Base-by-base conservation (phyloP, 2,113 vertebrate species). In the Tragelaphus strepsiceros region DNA sequence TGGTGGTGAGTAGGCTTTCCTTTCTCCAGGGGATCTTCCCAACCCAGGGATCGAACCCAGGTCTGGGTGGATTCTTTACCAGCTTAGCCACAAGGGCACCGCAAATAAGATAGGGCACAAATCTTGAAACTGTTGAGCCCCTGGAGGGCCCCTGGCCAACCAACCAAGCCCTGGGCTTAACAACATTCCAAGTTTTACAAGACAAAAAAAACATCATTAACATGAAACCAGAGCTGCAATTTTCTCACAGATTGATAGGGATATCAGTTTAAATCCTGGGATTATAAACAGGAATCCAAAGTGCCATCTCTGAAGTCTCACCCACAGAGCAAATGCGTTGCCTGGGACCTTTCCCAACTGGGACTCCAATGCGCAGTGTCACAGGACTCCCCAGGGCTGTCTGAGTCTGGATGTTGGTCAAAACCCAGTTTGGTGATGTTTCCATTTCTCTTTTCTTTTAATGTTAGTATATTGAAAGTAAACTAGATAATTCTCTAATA, bases 261-360 rank as follows among this genome's bases (percentile, higher is more conserved):
- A 71, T 11, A 71, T 35, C 67, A 35, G n/a, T 35, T 71, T 71
- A 71, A 35, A n/a, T 35, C 67, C 67, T 71, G 67, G 67, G 67
- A 35, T 71, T 71, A 35, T 3, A 71, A 35, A 1, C 67, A 71
- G n/a, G n/a, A 71, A 21, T 4, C n/a, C 4, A 0, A 35, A 71
- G 19, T 12, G n/a, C 67, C 64, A 35, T 71, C 64, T 35, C n/a
- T 35, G n/a, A 35, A 71, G 64, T 35, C 64, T 35, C 17, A 71
- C n/a, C n/a, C n/a, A 6, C n/a, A 71, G 64, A 71, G 64, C 64
- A 71, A 71, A 71, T 5, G 9, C 0, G 0, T 71, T 35, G n/a
- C n/a, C 64, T 71, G 64, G 64, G 17, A 71, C 64, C 2, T 35
- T 35, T 35, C 64, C 64, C n/a, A 71, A 21, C 17, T 1, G 8